phyloP scores from a whole-genome alignment of 1,140 invertebrate species.

The Heliothis subflexa region DNA sequence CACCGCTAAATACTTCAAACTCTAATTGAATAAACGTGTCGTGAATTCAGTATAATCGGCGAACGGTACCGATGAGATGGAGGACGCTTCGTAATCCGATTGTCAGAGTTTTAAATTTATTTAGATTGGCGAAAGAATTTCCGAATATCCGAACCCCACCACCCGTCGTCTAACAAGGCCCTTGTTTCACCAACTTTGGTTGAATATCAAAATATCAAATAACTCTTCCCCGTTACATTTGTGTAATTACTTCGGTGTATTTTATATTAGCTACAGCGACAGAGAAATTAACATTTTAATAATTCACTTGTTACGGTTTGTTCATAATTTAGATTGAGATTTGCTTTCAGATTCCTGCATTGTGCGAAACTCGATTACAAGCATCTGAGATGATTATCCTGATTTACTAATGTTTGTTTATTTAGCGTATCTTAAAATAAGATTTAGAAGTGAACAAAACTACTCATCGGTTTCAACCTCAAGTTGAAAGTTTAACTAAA shows the following conservation, averaged over 20 bases:
- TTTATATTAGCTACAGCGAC: constrained; percentile 42
- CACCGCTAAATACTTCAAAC: constrained; percentile 60
- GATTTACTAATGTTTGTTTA: constrained; percentile 17
- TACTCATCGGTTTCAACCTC: not conserved
- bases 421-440: not conserved
- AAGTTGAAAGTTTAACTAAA: constrained; percentile 16
- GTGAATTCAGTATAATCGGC: constrained; percentile 61
- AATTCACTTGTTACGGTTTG: constrained; percentile 40
- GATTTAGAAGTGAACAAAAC: not conserved
- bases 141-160: constrained; percentile 26
- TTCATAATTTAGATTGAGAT: constrained; percentile 38
- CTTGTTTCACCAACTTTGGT: constrained; percentile 52
- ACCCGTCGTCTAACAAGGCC: constrained; percentile 51
- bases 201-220: constrained; percentile 57
- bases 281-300: constrained; percentile 50
- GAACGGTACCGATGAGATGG: constrained; percentile 50
- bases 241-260: constrained; percentile 48
- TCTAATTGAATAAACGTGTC: constrained; percentile 73
- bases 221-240: constrained; percentile 36
- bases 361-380: constrained; percentile 21
- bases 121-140: constrained; percentile 57
- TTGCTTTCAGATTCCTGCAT: constrained; percentile 13
- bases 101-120: constrained; percentile 62
- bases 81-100: constrained; percentile 48
- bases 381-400: not conserved